phyloP scores from a whole-genome alignment of 92 coral and sea anemone genomes.

The Hydrozoanthus gracilis region DNA sequence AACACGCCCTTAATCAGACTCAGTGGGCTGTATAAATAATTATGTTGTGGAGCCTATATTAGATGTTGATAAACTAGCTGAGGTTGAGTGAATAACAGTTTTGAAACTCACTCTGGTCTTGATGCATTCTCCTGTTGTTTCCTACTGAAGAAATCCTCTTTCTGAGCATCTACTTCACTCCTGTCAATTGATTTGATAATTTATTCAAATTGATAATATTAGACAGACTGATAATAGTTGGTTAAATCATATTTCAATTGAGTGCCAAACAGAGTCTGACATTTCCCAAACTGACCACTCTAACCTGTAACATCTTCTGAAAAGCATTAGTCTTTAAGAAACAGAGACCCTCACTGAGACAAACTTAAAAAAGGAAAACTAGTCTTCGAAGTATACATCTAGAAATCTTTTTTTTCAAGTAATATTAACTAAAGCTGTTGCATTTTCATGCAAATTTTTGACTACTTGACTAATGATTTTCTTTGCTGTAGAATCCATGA shows the following conservation, averaged over 20 bases:
- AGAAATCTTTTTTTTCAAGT: not conserved
- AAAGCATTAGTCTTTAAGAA: not conserved
- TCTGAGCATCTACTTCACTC: slow-evolving; percentile 84
- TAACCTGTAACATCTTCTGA: not conserved
- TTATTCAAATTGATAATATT: not conserved
- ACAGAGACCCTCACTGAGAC: not conserved
- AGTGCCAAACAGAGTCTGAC: slow-evolving; percentile 1
- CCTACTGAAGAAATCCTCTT: slow-evolving; percentile 82
- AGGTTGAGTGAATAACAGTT: not conserved
- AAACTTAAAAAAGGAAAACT: not conserved
- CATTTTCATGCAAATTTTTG: not conserved
- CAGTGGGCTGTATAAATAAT: not conserved
- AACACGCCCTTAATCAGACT: not conserved
- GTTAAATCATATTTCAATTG: not conserved
- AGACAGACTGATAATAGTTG: not conserved
- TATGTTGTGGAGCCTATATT: not conserved
- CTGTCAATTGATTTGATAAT: slow-evolving; percentile 41
- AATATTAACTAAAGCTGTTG: not conserved
- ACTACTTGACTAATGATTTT: not conserved
- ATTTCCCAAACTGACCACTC: not conserved
- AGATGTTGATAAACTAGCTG: not conserved
- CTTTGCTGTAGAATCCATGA: not conserved
- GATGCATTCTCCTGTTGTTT: slow-evolving; percentile 89
- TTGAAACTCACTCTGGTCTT: slow-evolving; percentile 88
- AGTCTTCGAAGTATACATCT: not conserved